Percentiles rank a stretch among this genome's conserved stretches.
Conservation (phyloP, 1,140 invertebrate genomes). For the Conus betulinus region DNA sequence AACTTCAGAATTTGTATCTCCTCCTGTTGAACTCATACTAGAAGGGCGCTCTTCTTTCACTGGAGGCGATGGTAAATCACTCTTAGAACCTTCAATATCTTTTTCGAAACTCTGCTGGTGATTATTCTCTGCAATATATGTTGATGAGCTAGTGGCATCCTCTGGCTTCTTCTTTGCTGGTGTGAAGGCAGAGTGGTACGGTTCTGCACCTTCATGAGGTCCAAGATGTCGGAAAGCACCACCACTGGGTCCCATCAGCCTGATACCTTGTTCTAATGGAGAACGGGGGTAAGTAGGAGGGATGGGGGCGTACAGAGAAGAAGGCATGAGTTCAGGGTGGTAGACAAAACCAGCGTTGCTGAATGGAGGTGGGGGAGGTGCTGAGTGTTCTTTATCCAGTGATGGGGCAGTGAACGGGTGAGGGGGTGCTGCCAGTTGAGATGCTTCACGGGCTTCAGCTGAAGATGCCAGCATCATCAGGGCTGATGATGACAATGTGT, state of each 20-base stretch:
- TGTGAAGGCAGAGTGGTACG: constrained; percentile 72
- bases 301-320: constrained; percentile 67
- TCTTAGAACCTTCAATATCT: constrained; percentile 28
- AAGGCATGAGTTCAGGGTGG: constrained; percentile 65
- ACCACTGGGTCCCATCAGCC: constrained; percentile 38
- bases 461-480: constrained; percentile 78
- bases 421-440: constrained; percentile 53
- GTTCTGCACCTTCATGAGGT: constrained; percentile 55
- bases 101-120: constrained; percentile 26
- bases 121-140: constrained; percentile 6
- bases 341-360: constrained; percentile 66
- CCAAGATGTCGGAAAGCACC: constrained; percentile 68
- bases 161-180: constrained; percentile 70
- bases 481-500: not conserved
- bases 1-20: constrained; percentile 68
- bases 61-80: constrained; percentile 17
- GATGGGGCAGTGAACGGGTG: constrained; percentile 60
- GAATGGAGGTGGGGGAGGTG: constrained; percentile 50
- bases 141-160: constrained; percentile 44
- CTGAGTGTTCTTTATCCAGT: constrained; percentile 61
- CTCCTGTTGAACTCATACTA: constrained; percentile 65
- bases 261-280: constrained; percentile 54
- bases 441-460: constrained; percentile 82
- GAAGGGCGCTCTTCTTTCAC: constrained; percentile 69
- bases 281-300: constrained; percentile 66